These are phyloP conservation scores for Hipposideros armiger DNA, from an alignment of 2,113 vertebrate genomes.

Conservation along the genomic window DNA sequence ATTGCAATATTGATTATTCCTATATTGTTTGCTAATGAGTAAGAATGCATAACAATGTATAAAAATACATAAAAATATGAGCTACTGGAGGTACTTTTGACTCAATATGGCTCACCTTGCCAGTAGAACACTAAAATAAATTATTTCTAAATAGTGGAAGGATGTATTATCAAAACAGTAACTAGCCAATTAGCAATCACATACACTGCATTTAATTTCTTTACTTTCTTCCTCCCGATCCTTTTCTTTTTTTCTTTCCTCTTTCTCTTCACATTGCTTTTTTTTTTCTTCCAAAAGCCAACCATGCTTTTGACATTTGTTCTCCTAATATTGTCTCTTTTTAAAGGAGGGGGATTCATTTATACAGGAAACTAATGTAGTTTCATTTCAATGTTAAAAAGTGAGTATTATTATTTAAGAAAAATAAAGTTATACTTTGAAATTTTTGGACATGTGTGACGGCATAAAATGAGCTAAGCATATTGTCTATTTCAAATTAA, in stretches of 20 bases:
- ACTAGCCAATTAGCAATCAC: neutral
- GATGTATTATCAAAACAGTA: neutral
- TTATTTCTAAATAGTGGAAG: neutral
- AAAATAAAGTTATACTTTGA: constrained; percentile 74
- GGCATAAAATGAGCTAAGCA: constrained; percentile 53
- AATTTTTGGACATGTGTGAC: constrained; percentile 51
- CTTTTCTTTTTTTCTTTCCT: neutral
- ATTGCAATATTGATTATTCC: neutral
- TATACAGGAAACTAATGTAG: neutral
- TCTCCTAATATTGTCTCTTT: neutral
- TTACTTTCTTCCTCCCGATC: neutral
- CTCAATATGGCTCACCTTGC: neutral
- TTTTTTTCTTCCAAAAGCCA: neutral
- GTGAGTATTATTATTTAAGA: constrained; percentile 66
- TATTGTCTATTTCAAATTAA: constrained; percentile 82
- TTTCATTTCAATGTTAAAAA: constrained; percentile 76
- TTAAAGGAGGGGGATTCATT: neutral
- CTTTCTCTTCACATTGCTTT: neutral
- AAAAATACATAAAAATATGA: neutral
- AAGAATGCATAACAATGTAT: neutral
- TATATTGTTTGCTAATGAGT: neutral
- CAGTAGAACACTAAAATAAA: neutral
- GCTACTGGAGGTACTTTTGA: neutral
- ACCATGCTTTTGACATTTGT: neutral
- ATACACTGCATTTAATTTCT: neutral